Conservation (phyloP, 2,113 vertebrate genomes). For the Mustelus asterias region DNA sequence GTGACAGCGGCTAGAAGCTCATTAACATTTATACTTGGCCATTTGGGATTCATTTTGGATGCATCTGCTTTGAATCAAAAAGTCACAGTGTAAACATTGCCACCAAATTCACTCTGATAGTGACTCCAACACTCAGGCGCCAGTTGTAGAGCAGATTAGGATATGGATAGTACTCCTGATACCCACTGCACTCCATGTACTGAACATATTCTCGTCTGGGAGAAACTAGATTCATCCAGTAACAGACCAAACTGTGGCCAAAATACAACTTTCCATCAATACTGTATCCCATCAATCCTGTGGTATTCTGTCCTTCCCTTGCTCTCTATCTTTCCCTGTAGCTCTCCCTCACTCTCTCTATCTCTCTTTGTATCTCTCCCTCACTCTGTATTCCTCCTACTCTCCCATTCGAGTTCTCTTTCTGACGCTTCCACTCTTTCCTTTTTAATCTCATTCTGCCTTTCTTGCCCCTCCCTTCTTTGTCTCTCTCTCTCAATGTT, state of each 20-base stretch:
- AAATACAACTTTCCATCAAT: not conserved
- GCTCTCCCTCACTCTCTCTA: no score
- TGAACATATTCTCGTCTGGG: not conserved
- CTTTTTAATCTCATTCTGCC: not conserved
- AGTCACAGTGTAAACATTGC: not conserved
- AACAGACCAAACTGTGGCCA: not conserved
- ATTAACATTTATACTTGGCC: not conserved
- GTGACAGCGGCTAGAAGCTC: not conserved
- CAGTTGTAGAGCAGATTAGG: not conserved
- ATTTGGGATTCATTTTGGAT: not conserved
- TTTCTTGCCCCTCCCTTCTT: not conserved
- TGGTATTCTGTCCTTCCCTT: not conserved
- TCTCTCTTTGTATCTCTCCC: not conserved
- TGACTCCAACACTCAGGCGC: not conserved
- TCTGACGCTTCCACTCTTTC: not conserved
- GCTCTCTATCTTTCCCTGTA: no score
- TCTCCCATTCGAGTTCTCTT: not conserved
- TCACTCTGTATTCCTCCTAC: not conserved
- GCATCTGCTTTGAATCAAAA: slow-evolving; percentile 29
- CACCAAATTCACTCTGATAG: not conserved
- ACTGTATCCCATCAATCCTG: no score
- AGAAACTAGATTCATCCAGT: not conserved
- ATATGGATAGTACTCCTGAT: not conserved
- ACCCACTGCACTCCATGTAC: not conserved
- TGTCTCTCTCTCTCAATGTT: not conserved